Conservation (phyloP, 2,113 vertebrate species). For the Xenopus tropicalis region UCB_Xtro_10.0 CM004450.2:110587001-110587500, state of each 20-base stretch:
- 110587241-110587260: background rate
- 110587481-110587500: background rate
- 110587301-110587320: background rate
- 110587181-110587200: too few relatives aligned
- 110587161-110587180: too few relatives aligned
- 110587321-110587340: background rate
- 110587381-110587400: background rate
- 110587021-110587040: too few relatives aligned
- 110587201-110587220: background rate
- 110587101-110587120: too few relatives aligned
- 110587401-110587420: background rate
- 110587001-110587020: too few relatives aligned
- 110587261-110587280: background rate
- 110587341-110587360: background rate
- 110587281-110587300: background rate
- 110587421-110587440: background rate
- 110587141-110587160: too few relatives aligned
- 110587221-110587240: background rate
- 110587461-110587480: conserved; percentile 3
- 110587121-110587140: too few relatives aligned
- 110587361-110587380: background rate
- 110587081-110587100: too few relatives aligned
- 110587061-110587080: too few relatives aligned
- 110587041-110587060: too few relatives aligned
- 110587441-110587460: background rate